Conservation (phyloP, 2,797 vertebrate genomes). For the Tapera naevia region DNA sequence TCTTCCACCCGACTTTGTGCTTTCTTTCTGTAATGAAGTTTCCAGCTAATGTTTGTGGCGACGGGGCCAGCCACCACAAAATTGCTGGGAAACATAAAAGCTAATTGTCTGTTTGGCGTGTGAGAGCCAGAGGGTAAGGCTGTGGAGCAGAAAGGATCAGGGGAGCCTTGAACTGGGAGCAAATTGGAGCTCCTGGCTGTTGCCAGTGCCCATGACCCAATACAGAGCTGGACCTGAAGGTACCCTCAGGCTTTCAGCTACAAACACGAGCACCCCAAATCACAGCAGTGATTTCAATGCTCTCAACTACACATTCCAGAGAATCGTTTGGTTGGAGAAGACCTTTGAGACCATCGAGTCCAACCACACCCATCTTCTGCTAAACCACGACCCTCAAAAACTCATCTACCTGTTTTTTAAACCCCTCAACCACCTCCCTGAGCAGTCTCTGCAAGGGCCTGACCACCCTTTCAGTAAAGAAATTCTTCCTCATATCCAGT, state of each 20-base stretch:
- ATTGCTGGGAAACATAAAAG: background rate
- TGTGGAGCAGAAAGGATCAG: background rate
- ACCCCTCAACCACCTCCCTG: too few relatives aligned
- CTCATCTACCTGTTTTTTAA: too few relatives aligned
- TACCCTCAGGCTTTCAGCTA: background rate
- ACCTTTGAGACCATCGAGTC: too few relatives aligned
- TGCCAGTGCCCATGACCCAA: background rate
- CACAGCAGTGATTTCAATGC: background rate
- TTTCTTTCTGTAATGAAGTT: background rate
- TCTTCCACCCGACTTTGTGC: slow-evolving; percentile 26
- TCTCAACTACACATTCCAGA: background rate
- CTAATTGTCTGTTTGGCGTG: background rate
- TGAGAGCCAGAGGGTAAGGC: background rate
- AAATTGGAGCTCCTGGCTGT: background rate
- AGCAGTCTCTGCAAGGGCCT: too few relatives aligned
- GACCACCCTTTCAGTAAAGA: too few relatives aligned
- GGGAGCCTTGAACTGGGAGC: accelerated
- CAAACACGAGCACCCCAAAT: background rate
- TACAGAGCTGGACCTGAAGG: accelerated
- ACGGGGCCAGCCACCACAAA: background rate
- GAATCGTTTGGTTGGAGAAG: too few relatives aligned
- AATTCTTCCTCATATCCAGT: too few relatives aligned
- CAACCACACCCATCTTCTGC: too few relatives aligned
- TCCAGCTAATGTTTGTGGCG: background rate
- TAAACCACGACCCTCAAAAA: too few relatives aligned